These are phyloP conservation scores for Urocyon cinereoargenteus DNA, from an alignment of 2,797 vertebrate genomes.

Conservation along the genomic window DNA sequence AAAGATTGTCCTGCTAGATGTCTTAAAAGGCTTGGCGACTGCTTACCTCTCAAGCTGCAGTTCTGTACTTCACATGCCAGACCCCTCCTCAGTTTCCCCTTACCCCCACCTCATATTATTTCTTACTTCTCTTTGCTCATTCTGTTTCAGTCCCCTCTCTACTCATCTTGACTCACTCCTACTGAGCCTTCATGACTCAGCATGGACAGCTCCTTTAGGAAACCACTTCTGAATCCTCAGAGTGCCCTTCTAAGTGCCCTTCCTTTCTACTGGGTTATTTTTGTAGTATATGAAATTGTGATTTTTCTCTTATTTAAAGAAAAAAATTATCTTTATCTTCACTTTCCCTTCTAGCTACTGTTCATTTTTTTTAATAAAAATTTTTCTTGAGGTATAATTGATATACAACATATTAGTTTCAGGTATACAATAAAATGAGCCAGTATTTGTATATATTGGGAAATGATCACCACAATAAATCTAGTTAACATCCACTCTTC, in stretches of 20 bases:
- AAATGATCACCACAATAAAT: background rate
- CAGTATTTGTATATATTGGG: background rate
- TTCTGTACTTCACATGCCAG: background rate
- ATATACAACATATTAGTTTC: background rate
- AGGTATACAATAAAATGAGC: background rate
- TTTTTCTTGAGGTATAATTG: background rate
- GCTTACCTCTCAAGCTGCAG: background rate
- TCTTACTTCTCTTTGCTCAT: constrained; percentile 24
- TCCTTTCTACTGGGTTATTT: constrained; percentile 25
- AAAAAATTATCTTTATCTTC: background rate
- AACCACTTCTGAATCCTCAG: constrained; percentile 11
- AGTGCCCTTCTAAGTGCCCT: background rate
- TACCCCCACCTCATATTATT: background rate
- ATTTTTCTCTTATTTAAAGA: constrained; percentile 30
- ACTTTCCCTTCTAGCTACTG: background rate
- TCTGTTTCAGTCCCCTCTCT: background rate
- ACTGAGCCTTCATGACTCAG: constrained; percentile 30
- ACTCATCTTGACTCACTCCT: constrained; percentile 28
- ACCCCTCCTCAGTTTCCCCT: no score
- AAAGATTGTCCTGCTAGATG: background rate
- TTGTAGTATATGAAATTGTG: background rate
- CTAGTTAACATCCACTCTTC: background rate
- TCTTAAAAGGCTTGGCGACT: background rate
- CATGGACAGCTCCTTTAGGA: background rate
- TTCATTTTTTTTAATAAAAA: background rate